phyloP scores from a whole-genome alignment of 2,888 invertebrate genomes.

The Linnaemya vulpina region DNA sequence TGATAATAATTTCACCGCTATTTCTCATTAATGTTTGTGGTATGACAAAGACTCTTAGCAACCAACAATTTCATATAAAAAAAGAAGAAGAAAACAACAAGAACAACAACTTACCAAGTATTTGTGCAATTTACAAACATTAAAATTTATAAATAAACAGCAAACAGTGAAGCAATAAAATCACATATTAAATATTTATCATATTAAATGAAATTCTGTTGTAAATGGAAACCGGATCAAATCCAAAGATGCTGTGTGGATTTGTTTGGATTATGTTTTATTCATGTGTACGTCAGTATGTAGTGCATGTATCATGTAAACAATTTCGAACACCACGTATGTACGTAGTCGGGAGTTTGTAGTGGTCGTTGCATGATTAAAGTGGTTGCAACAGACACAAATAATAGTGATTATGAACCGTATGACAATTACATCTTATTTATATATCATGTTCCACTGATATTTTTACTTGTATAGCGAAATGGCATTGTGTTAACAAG shows the following conservation, averaged over 20 bases:
- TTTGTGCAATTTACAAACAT: constrained; percentile 36
- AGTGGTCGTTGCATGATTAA: constrained; percentile 24
- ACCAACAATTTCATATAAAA: constrained; percentile 4
- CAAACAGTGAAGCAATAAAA: constrained; percentile 38
- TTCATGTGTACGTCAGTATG: neutral
- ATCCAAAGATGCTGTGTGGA: constrained; percentile 14
- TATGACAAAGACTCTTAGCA: constrained; percentile 18
- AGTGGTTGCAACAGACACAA: constrained; percentile 16
- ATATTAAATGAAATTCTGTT: constrained; percentile 51
- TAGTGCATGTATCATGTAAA: constrained; percentile 7
- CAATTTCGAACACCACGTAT: constrained; percentile 16
- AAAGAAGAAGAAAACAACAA: neutral
- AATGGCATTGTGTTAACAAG: constrained; percentile 37
- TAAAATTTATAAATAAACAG: constrained; percentile 48
- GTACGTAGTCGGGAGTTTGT: neutral
- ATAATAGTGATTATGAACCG: constrained; percentile 25
- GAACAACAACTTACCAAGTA: neutral
- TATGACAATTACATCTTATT: constrained; percentile 49
- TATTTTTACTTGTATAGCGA: neutral
- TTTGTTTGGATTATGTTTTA: neutral
- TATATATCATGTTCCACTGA: constrained; percentile 35
- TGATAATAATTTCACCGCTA: constrained; percentile 49
- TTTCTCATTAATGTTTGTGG: constrained; percentile 43
- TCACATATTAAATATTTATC: constrained; percentile 51
- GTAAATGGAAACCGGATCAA: constrained; percentile 54